Conservation (phyloP, 2,113 vertebrate genomes). For the Scortum barcoo region DNA sequence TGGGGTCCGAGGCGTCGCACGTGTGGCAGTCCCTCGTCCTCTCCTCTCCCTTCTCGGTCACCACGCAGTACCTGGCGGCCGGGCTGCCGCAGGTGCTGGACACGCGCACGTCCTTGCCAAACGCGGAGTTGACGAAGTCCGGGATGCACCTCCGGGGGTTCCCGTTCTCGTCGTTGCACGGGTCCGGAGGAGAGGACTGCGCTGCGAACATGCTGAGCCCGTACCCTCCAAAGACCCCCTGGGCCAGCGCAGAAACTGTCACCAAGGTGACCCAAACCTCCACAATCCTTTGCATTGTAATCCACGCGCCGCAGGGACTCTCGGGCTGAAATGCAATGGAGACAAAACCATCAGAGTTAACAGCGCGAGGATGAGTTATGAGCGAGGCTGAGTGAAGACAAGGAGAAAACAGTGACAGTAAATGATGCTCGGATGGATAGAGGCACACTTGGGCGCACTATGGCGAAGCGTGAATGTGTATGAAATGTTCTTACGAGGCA, state of each 20-base stretch:
- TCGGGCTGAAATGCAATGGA: constrained; percentile 60
- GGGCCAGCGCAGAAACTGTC: constrained; percentile 86
- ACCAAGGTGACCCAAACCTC: constrained; percentile 88
- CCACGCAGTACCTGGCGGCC: constrained; percentile 93
- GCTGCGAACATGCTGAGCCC: constrained; percentile 94
- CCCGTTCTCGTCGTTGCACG: constrained; percentile 96
- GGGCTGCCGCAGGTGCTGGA: constrained; percentile 96
- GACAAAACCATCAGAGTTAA: constrained; percentile 28
- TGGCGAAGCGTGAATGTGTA: constrained; percentile 34
- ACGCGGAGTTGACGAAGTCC: constrained; percentile 98
- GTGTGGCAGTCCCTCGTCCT: constrained; percentile 92
- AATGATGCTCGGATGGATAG: constrained; percentile 14
- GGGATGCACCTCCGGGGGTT: constrained; percentile 97
- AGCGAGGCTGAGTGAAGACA: background rate
- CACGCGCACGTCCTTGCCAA: constrained; percentile 96
- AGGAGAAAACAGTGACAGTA: background rate
- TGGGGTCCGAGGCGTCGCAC: constrained; percentile 94
- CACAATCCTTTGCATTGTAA: constrained; percentile 85
- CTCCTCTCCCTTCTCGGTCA: constrained; percentile 93
- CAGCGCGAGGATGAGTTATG: background rate
- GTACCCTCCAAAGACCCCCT: constrained; percentile 85
- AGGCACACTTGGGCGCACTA: constrained; percentile 7
- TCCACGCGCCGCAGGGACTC: constrained; percentile 69
- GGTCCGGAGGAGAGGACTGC: constrained; percentile 95
- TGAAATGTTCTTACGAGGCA: constrained; percentile 72